Conservation (phyloP, 2,888 invertebrate genomes). For the Syrista parreyssii region DNA sequence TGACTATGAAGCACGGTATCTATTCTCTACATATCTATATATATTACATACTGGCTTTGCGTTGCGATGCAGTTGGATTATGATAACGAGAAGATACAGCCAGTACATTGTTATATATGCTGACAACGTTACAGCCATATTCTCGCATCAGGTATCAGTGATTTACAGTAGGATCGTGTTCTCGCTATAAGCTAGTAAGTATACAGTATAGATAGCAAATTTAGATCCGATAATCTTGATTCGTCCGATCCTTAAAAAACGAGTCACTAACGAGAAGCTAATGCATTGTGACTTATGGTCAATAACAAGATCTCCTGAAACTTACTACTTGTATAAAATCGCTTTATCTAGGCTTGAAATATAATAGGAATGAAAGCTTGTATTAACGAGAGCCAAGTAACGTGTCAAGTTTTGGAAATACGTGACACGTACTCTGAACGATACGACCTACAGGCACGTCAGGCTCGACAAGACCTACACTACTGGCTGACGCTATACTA, state of each 20-base stretch:
- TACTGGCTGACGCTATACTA: neutral
- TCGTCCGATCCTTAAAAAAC: neutral
- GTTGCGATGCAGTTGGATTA: neutral
- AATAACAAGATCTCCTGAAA: neutral
- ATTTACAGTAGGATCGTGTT: neutral
- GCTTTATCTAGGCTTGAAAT: neutral
- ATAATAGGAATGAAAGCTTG: neutral
- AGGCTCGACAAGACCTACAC: neutral
- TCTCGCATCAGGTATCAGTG: neutral
- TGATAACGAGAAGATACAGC: neutral
- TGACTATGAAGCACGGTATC: neutral
- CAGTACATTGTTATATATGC: neutral
- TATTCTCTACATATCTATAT: neutral
- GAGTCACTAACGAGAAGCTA: neutral
- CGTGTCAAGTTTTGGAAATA: neutral
- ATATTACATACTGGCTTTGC: neutral
- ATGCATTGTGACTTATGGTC: neutral
- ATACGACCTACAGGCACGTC: neutral
- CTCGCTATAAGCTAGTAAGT: neutral
- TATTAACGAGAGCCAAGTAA: neutral
- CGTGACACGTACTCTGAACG: neutral
- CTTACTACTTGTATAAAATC: neutral
- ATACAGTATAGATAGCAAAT: neutral
- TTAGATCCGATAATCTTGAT: neutral
- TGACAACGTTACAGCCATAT: neutral